Evolutionary conservation across 2,113 vertebrate genomes (phyloP), one percentile per base, ranked within the genome.

Genomic region (Perognathus longimembris): DNA sequence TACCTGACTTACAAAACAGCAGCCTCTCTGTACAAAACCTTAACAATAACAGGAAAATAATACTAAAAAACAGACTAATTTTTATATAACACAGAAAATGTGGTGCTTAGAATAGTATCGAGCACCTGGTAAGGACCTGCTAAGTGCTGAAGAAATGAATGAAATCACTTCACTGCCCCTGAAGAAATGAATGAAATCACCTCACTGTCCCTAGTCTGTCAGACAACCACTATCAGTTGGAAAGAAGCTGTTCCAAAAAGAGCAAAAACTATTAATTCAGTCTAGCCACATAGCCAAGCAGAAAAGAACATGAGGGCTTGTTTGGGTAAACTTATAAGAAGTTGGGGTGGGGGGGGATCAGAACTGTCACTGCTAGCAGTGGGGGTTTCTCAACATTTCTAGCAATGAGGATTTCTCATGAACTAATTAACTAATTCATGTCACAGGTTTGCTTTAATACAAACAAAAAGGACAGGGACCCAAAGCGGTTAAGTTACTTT

Each of bases 221-320:
- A 85, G 42, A 59, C 22, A 59, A 76, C 36, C 28, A 93, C 42
- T 32, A 85, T 9, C 20, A n/a, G n/a, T 2, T 18, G 64, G 74
- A 97, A 88, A 97, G 96, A 97, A 86, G 79, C 78, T 96, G 93
- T 96, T 97, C 96, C 95, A 96, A 96, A 95, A 73, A 93, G 66
- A 54, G 85, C 1, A 5, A 84, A 97, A 94, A 94, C 88, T 90
- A 97, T 91, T 74, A 89, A 92, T 95, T 94, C 94, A 91, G 94
- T 78, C 95, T 94, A 95, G 96, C 88, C 34, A 1, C 59, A 40
- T 32, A 95, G 90, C 45, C 88, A 75, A 94, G 94, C 64, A 92
- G 85, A 93, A 91, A 92, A 85, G 88, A 85, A 97, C 95, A 89
- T 83, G 81, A 96, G 69, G 79, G 88, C 11, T 92, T 20, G 69